Evolutionary conservation across 2,888 invertebrate genomes (phyloP), one percentile per base, ranked within the genome.

Genomic region (Cryptus armator): DNA sequence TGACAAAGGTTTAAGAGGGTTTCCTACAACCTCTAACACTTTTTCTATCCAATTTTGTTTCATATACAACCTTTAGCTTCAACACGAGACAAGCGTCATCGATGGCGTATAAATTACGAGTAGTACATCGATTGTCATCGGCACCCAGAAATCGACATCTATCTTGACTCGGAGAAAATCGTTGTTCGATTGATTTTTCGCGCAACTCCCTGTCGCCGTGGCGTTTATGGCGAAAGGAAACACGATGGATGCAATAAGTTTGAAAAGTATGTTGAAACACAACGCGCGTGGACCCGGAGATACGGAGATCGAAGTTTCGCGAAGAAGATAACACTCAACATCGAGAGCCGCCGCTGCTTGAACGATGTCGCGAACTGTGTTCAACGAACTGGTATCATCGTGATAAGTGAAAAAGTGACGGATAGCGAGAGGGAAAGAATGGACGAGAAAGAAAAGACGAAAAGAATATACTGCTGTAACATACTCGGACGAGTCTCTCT

Each of bases 351-450:
- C 29, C 14, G n/a, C 24, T 66, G 43, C 37, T 37, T 29, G 37
- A 19, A 66, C 53, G 43, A 48, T 66, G 76, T 76, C n/a, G 10
- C 43, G 24, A 66, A n/a, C 9, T 64, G 9, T 43, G 43, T 76
- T 76, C 43, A 14, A 10, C 37, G 43, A 76, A 66, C 37, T 76
- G 29, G 64, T 53, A 66, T 75, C 48, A 43, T 66, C 48, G 66
- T 44, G 56, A 53, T 81, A 72, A 74, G 48, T 67, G 67, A 53
- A 66, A 48, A 62, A 75, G 64, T 64, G 75, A 51, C 62, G 37
- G 48, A 64, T 75, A 64, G 66, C 19, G 66, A 24, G 24, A 37
- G 10, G 16, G 43, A 44, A 76, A 51, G 19, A 66, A 51, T 51
- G 19, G 48, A 64, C 64, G 37, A 6, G 29, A 62, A 24, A 32